Evolutionary conservation across 2,888 invertebrate genomes (phyloP), one percentile per base, ranked within the genome.

Genomic region (Athalia circularis): DNA sequence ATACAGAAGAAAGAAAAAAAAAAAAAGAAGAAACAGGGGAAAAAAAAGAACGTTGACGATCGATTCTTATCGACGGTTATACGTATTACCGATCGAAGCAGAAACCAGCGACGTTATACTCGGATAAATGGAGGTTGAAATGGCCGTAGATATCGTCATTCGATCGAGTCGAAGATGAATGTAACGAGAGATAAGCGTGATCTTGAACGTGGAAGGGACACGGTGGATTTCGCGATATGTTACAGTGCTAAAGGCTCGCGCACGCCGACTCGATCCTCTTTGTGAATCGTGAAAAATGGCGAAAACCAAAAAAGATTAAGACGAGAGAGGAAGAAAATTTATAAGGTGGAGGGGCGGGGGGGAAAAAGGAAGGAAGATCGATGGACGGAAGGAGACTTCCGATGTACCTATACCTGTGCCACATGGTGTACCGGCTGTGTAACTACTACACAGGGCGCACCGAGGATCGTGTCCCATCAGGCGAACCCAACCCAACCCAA

Each of bases 151-250:
- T 29, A 75, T 75, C 75, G 64, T 62, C 64, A 29, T 62, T 62
- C 75, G 75, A 75, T 75, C 75, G 64, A 29, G 75, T 29, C 29
- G 29, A 75, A 62, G 75, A 75, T 75, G 61, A 64, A 75, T 75
- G 75, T 64, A 62, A 75, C 75, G 62, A 64, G 75, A 75, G 75
- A 75, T 75, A 75, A 75, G 64, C 75, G 75, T 75, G 75, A 75
- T 75, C 64, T 57, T 59, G 1, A 50, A 62, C 62, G 75, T 45
- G 59, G 45, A 54, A 29, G 13, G 45, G 54, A 15, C 15, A 29
- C 29, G 54, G 45, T 45, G 54, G 13, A 29, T 52, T 52, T 68
- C 29, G 47, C 48, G 13, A 48, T 52, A 3, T 52, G 1, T 47
- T 47, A 65, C 3, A 6, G 48, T 8, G 13, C 13, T 6, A 15